These are phyloP conservation scores for Elaphurus davidianus DNA, from an alignment of 2,113 vertebrate species.

Conservation along the genomic window DNA sequence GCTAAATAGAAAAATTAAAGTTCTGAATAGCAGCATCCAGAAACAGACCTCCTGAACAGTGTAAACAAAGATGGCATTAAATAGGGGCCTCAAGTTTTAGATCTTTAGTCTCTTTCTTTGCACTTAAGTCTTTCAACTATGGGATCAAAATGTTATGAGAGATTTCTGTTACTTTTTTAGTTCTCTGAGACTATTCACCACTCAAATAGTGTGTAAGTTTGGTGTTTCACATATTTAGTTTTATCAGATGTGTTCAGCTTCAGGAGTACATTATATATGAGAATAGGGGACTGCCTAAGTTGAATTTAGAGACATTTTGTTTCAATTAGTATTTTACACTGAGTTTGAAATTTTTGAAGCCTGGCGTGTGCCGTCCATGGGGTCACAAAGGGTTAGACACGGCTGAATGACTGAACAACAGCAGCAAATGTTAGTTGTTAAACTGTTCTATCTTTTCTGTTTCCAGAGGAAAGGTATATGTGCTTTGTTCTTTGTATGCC, in stretches of 20 bases:
- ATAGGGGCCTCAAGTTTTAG: neutral
- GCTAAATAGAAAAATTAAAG: slow-evolving; percentile 10
- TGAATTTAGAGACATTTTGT: neutral
- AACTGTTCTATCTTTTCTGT: neutral
- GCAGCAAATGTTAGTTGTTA: neutral
- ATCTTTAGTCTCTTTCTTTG: neutral
- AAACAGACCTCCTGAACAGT: neutral
- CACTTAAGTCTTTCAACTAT: neutral
- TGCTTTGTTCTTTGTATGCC: neutral
- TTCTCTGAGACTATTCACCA: neutral
- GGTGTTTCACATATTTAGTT: neutral
- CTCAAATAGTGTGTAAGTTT: neutral
- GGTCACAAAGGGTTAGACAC: neutral
- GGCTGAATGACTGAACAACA: neutral
- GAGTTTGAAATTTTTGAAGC: neutral
- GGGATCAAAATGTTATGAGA: neutral
- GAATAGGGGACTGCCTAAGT: neutral
- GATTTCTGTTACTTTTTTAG: neutral
- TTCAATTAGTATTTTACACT: neutral
- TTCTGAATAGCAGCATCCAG: neutral
- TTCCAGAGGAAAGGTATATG: neutral
- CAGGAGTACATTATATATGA: neutral
- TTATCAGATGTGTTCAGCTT: neutral
- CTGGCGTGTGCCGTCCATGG: neutral
- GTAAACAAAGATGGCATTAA: neutral